These are phyloP conservation scores for Proterorhinus semilunaris DNA, from an alignment of 2,113 vertebrate genomes.

Conservation along the genomic window DNA sequence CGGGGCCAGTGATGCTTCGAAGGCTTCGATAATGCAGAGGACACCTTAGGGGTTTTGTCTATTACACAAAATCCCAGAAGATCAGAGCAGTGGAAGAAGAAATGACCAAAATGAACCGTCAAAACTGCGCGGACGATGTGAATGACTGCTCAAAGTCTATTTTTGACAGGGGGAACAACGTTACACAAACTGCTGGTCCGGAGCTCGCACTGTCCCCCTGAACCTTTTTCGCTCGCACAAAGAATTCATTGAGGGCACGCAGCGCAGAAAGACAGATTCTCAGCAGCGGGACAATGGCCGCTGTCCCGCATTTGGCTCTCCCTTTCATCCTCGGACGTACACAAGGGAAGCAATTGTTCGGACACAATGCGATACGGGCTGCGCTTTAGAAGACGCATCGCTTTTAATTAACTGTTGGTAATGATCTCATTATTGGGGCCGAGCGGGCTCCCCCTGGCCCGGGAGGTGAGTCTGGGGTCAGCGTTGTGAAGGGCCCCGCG, in stretches of 20 bases:
- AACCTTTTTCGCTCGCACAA: slow-evolving; percentile 56
- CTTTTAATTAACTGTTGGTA: slow-evolving; percentile 81
- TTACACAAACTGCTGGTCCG: background rate
- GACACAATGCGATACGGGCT: slow-evolving; percentile 70
- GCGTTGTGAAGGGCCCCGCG: slow-evolving; percentile 49
- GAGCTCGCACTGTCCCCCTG: slow-evolving; percentile 43
- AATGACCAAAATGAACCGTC: too few relatives aligned
- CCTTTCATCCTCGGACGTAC: slow-evolving; percentile 71
- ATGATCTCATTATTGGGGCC: slow-evolving; percentile 80
- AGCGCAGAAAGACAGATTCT: slow-evolving; percentile 74
- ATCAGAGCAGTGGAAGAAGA: too few relatives aligned
- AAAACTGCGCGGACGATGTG: too few relatives aligned
- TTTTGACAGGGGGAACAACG: too few relatives aligned
- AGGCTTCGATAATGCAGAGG: too few relatives aligned
- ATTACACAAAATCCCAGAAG: too few relatives aligned
- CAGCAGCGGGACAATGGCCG: slow-evolving; percentile 74
- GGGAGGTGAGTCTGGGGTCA: slow-evolving; percentile 74
- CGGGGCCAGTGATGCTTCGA: too few relatives aligned
- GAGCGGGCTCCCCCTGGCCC: slow-evolving; percentile 48
- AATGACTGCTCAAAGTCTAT: too few relatives aligned
- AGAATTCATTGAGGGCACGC: slow-evolving; percentile 75
- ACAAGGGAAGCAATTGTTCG: slow-evolving; percentile 77
- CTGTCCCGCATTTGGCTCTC: slow-evolving; percentile 71
- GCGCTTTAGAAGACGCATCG: slow-evolving; percentile 75
- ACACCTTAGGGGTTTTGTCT: too few relatives aligned